Evolutionary conservation across 1,140 invertebrate genomes (phyloP).

Genomic region (Myzus persicae): DNA sequence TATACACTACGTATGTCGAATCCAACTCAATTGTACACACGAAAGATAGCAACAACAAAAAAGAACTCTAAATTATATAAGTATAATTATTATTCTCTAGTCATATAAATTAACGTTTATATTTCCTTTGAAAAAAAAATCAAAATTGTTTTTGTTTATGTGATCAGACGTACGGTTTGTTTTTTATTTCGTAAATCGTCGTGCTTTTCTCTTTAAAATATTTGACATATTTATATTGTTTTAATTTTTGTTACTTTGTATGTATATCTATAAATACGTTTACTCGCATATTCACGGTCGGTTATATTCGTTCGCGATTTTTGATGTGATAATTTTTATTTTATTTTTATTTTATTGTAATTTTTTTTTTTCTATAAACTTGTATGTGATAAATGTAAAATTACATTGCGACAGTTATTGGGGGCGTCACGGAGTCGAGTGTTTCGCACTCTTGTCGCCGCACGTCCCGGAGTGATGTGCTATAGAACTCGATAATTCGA

Average conservation of each 20-base stretch:
- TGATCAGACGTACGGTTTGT: conserved; percentile 50
- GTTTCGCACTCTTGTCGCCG: background rate
- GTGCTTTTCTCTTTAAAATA: conserved; percentile 29
- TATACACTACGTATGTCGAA: conserved; percentile 17
- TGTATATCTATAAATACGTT: conserved; percentile 23
- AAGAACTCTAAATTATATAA: conserved; percentile 44
- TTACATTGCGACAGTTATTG: background rate
- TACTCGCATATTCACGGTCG: conserved; percentile 29
- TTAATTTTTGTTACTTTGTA: conserved; percentile 52
- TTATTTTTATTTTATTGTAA: background rate
- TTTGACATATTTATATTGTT: conserved; percentile 53
- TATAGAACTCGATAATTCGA: background rate
- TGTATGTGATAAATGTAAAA: conserved; percentile 53
- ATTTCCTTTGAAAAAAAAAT: conserved; percentile 58
- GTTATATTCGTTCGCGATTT: conserved; percentile 53
- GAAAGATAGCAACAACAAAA: conserved; percentile 36
- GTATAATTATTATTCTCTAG: conserved; percentile 57
- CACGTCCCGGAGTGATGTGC: background rate
- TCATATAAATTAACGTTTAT: conserved; percentile 57
- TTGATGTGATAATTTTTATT: conserved; percentile 51
- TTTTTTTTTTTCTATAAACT: conserved; percentile 14
- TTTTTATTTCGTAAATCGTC: conserved; percentile 34
- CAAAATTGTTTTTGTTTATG: conserved; percentile 55
- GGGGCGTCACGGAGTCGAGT: background rate
- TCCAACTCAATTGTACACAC: conserved; percentile 25